Conservation (phyloP, 2,888 invertebrate genomes). For the Agonopterix alstromeriana region DNA sequence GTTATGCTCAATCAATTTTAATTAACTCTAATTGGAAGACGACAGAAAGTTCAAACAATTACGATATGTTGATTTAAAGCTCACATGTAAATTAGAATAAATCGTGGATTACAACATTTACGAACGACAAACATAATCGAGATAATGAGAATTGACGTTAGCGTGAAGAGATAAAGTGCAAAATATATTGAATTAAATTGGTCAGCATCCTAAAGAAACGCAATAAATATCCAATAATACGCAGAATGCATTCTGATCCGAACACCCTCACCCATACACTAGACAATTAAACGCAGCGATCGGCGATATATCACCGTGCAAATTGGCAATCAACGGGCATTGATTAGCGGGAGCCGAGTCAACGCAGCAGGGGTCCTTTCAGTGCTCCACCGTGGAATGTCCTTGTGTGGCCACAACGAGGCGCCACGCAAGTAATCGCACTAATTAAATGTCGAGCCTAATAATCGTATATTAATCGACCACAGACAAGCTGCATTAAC, state of each 20-base stretch:
- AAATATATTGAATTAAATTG: not conserved
- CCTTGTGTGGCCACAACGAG: constrained; percentile 19
- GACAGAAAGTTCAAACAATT: constrained; percentile 30
- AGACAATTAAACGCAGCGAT: constrained; percentile 42
- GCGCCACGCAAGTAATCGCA: constrained; percentile 35
- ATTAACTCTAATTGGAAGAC: constrained; percentile 48
- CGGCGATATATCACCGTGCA: constrained; percentile 48
- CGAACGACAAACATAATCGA: not conserved
- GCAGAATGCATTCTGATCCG: not conserved
- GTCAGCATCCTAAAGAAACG: not conserved
- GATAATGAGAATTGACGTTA: not conserved
- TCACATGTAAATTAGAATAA: constrained; percentile 10
- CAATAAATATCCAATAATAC: not conserved
- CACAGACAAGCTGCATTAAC: constrained; percentile 43
- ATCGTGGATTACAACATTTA: not conserved
- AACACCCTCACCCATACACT: constrained; percentile 1
- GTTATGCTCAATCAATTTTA: constrained; percentile 53
- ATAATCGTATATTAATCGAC: constrained; percentile 65
- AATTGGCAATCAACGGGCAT: constrained; percentile 61
- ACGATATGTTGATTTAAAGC: constrained; percentile 24
- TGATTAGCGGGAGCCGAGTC: constrained; percentile 39
- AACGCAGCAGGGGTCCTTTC: constrained; percentile 23
- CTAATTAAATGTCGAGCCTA: constrained; percentile 45
- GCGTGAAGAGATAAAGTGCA: not conserved
- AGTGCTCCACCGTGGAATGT: constrained; percentile 6